Evolutionary conservation across 2,113 vertebrate genomes (phyloP).

Genomic region (Vulpes ferrilata): DNA sequence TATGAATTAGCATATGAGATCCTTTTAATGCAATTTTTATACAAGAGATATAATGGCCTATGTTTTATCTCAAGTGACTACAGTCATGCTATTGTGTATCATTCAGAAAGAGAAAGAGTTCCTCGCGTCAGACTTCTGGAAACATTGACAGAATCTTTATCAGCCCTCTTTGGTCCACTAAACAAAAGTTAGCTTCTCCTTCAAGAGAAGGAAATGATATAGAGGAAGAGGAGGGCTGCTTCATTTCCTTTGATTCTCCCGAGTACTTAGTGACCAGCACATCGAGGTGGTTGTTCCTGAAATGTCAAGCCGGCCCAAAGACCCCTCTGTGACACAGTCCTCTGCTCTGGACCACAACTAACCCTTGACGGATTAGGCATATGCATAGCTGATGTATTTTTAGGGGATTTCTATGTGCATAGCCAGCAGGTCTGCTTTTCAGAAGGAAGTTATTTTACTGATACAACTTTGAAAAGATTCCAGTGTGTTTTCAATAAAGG

Average conservation of each 20-base stretch:
- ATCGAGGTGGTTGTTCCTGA: not conserved
- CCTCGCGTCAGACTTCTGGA: conserved; percentile 14
- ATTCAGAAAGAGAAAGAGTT: not conserved
- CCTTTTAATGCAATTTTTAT: conserved; percentile 23
- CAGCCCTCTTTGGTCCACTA: not conserved
- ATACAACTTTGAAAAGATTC: conserved; percentile 65
- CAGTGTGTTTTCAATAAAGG: conserved; percentile 70
- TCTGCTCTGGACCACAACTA: too few species aligned
- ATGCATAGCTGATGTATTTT: not conserved
- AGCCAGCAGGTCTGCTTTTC: not conserved
- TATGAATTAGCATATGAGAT: conserved; percentile 51
- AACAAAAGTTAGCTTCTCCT: not conserved
- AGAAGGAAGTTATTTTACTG: conserved; percentile 33
- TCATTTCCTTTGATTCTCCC: not conserved
- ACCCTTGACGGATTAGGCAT: not conserved
- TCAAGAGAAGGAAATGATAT: not conserved
- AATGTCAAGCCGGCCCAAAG: not conserved
- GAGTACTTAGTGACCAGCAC: not conserved
- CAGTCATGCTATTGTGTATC: not conserved
- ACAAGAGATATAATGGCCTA: not conserved
- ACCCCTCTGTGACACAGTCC: not conserved
- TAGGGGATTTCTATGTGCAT: not conserved
- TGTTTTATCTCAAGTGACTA: not conserved
- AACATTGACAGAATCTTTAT: not conserved
- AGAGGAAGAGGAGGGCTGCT: not conserved